Evolutionary conservation across 1,140 invertebrate genomes (phyloP).

Genomic region (Pararge aegeria): DNA sequence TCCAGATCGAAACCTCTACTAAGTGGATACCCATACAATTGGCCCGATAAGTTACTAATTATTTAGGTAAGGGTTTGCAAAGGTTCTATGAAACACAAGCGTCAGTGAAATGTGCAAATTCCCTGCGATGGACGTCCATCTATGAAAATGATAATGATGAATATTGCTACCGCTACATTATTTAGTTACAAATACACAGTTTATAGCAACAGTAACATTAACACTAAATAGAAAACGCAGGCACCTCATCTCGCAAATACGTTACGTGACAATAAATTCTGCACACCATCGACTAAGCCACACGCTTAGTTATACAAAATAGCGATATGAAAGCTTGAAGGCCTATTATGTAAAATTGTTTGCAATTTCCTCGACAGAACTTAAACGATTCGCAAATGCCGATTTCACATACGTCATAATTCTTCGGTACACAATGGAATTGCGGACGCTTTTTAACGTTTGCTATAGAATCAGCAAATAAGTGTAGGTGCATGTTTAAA

Average conservation of each 20-base stretch:
- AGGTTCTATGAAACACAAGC: too few relatives aligned
- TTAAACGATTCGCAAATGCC: slow-evolving; percentile 74
- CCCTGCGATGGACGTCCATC: too few relatives aligned
- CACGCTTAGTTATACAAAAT: slow-evolving; percentile 40
- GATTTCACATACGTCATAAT: slow-evolving; percentile 76
- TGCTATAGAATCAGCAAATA: slow-evolving; percentile 21
- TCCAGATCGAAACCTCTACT: too few relatives aligned
- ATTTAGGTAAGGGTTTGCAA: too few relatives aligned
- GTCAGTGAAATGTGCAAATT: too few relatives aligned
- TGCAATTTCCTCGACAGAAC: slow-evolving; percentile 68
- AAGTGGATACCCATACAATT: too few relatives aligned
- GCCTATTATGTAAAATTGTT: slow-evolving; percentile 71
- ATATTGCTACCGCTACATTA: too few relatives aligned
- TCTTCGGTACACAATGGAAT: slow-evolving; percentile 74
- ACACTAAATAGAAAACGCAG: slow-evolving; percentile 1
- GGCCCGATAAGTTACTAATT: too few relatives aligned
- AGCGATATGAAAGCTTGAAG: slow-evolving; percentile 48
- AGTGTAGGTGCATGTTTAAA: neutral
- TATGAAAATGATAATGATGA: too few relatives aligned
- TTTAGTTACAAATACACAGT: neutral
- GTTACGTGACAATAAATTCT: slow-evolving; percentile 15
- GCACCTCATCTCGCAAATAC: slow-evolving; percentile 12
- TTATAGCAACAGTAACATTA: slow-evolving; percentile 3
- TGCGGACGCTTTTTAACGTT: slow-evolving; percentile 64
- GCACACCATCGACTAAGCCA: slow-evolving; percentile 18